These are phyloP conservation scores for Hyles vespertilio DNA, from an alignment of 1,140 invertebrate genomes.

Conservation along the genomic window DNA sequence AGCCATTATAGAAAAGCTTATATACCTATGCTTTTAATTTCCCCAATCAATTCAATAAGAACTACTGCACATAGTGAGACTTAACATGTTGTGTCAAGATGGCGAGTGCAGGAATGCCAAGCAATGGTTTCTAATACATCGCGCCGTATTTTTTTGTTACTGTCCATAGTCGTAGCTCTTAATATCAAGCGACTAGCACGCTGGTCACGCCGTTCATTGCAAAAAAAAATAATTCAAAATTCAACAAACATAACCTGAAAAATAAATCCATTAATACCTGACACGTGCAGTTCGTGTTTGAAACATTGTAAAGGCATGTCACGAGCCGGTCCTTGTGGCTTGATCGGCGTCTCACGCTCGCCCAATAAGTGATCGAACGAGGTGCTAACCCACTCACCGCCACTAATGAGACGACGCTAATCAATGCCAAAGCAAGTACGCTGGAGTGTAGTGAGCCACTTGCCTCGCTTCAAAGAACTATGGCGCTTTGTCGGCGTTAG, in stretches of 20 bases:
- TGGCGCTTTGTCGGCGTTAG: constrained; percentile 1
- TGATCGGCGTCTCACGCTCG: constrained; percentile 39
- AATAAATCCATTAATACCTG: background rate
- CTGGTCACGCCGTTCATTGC: no score
- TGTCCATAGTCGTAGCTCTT: no score
- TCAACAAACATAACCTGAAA: background rate
- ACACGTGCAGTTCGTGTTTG: background rate
- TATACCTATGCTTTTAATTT: no score
- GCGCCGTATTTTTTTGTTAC: no score
- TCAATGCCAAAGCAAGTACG: constrained; percentile 48
- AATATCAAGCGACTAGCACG: no score
- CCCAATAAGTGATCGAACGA: constrained; percentile 45
- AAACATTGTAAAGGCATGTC: constrained; percentile 6
- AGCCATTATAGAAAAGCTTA: no score
- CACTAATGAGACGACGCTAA: constrained; percentile 55
- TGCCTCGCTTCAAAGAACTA: constrained; percentile 5
- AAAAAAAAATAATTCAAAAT: background rate
- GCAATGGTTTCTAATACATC: no score
- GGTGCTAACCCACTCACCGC: constrained; percentile 55
- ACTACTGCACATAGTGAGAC: no score
- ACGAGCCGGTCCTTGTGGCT: constrained; percentile 19
- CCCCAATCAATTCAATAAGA: no score
- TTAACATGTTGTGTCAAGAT: no score
- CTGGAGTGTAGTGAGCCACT: constrained; percentile 21
- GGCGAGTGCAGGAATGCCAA: no score